phyloP scores from a whole-genome alignment of 2,888 invertebrate species.

The Apotomis turbidana region DNA sequence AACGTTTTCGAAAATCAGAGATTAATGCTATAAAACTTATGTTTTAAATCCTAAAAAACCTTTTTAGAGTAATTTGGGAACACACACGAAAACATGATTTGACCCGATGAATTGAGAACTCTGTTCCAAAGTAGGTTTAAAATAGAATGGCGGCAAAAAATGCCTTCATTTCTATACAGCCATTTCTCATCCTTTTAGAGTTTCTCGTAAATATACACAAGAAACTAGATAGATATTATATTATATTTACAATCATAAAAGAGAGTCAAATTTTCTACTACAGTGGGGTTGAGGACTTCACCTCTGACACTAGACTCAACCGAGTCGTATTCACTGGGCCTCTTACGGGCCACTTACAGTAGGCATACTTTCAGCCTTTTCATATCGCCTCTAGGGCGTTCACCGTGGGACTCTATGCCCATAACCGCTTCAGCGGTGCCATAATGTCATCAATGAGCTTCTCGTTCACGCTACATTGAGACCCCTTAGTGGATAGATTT shows the following conservation, averaged over 20 bases:
- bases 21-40: too few relatives aligned
- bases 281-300: slow-evolving; percentile 41
- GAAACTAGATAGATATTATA: background rate
- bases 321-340: slow-evolving; percentile 35
- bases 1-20: too few relatives aligned
- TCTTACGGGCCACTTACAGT: slow-evolving; percentile 29
- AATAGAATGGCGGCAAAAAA: too few relatives aligned
- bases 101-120: too few relatives aligned
- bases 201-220: background rate
- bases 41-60: too few relatives aligned
- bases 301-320: slow-evolving; percentile 31
- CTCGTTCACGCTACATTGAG: slow-evolving; percentile 16
- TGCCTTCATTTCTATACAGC: too few relatives aligned
- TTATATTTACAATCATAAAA: slow-evolving; percentile 10
- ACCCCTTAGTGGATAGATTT: slow-evolving; percentile 31
- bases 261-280: slow-evolving; percentile 42
- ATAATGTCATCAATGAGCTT: slow-evolving; percentile 25
- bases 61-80: too few relatives aligned
- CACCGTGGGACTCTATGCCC: slow-evolving; percentile 31
- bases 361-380: slow-evolving; percentile 34
- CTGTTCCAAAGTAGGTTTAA: too few relatives aligned
- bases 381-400: slow-evolving; percentile 37
- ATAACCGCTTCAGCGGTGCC: slow-evolving; percentile 27
- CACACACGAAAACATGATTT: too few relatives aligned
- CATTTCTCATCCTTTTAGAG: too few relatives aligned